Conservation (phyloP, 2,113 vertebrate species). For the Strix uralensis region DNA sequence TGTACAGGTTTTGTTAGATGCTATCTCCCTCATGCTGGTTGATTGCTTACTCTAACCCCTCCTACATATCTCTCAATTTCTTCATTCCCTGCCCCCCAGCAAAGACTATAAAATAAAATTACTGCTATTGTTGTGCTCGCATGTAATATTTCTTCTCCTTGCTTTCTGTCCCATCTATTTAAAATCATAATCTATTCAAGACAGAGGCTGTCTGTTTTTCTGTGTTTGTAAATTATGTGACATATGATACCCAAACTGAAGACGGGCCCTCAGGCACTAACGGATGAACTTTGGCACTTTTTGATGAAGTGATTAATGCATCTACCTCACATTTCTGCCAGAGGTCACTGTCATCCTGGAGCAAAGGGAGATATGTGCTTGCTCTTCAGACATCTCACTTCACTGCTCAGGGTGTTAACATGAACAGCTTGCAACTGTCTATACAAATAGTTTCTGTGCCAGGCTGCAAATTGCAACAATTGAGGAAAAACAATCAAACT, state of each 20-base stretch:
- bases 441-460: neutral
- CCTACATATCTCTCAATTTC: neutral
- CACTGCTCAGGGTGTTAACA: neutral
- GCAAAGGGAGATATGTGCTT: neutral
- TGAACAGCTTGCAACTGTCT: neutral
- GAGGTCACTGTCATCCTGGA: conserved; percentile 37
- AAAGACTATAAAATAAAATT: neutral
- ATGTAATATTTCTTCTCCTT: neutral
- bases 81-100: neutral
- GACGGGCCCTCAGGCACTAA: neutral
- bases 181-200: conserved; percentile 18
- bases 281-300: conserved; percentile 38
- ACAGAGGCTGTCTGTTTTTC: neutral
- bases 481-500: neutral
- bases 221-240: conserved; percentile 24
- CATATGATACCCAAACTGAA: neutral
- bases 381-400: neutral
- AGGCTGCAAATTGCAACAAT: neutral
- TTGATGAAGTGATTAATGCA: conserved; percentile 23
- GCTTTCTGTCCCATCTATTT: neutral
- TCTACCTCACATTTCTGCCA: conserved; percentile 22
- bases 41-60: neutral
- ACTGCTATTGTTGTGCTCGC: neutral
- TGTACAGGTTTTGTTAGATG: conserved; percentile 4
- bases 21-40: neutral